Evolutionary conservation across 2,113 vertebrate species (phyloP).

Genomic region (Gadus chalcogrammus): DNA sequence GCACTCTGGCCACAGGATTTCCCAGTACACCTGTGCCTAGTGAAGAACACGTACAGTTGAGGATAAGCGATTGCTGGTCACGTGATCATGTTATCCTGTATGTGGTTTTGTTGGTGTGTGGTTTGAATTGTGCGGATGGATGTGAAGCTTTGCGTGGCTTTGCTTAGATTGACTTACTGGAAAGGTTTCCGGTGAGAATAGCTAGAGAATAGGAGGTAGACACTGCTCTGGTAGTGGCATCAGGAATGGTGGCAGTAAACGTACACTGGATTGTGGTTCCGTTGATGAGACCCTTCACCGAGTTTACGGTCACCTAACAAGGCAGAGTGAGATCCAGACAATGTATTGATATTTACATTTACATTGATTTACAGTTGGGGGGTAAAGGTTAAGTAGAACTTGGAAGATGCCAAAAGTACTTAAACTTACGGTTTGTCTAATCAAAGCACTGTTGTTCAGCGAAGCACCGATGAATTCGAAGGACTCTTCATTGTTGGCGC

Average conservation of each 20-base stretch:
- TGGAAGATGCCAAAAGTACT: too few species aligned
- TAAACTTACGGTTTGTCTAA: not conserved
- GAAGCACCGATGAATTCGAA: constrained; percentile 9
- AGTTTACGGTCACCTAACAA: constrained; percentile 24
- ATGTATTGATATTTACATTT: too few species aligned
- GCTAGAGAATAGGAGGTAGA: accelerated
- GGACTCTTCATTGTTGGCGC: constrained; percentile 15
- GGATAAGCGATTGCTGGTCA: too few species aligned
- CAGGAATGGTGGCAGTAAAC: constrained; percentile 34
- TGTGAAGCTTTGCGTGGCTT: not conserved
- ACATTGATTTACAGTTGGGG: too few species aligned
- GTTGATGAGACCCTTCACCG: constrained; percentile 15
- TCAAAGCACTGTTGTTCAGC: not conserved
- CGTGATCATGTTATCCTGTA: too few species aligned
- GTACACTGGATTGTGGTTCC: constrained; percentile 33
- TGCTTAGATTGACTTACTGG: constrained; percentile 27
- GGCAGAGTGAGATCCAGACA: too few species aligned
- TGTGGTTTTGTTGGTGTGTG: not conserved
- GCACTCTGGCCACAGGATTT: not conserved
- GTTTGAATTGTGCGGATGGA: not conserved
- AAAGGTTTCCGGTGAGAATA: not conserved
- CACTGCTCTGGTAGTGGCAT: accelerated
- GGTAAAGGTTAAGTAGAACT: too few species aligned
- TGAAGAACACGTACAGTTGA: not conserved
- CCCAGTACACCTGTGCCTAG: not conserved